phyloP scores from a whole-genome alignment of 35 echinoderm and acorn worm genomes.

The Stichopus chloronotus region DNA sequence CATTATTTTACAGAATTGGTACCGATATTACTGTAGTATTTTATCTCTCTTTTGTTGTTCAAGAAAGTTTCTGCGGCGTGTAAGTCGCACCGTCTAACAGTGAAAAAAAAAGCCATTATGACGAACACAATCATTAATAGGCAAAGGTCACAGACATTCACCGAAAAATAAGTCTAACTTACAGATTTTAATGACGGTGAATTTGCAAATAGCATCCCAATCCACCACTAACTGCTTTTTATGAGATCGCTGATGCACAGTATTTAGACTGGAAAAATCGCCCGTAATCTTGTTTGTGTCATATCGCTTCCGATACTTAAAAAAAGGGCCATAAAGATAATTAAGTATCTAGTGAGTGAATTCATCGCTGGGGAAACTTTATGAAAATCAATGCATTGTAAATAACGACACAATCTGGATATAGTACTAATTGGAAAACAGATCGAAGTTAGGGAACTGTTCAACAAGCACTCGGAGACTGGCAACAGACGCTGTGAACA shows the following conservation, averaged over 20 bases:
- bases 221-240: background rate
- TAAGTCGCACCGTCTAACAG: no score
- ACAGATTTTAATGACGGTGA: background rate
- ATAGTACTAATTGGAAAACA: constrained; percentile 37
- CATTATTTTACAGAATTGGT: no score
- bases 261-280: constrained; percentile 35
- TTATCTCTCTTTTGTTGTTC: no score
- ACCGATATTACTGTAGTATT: no score
- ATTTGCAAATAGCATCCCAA: background rate
- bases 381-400: constrained; percentile 48
- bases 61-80: no score
- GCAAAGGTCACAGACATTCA: background rate
- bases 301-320: constrained; percentile 17
- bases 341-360: constrained; percentile 45
- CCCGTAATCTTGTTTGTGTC: constrained; percentile 49
- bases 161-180: background rate
- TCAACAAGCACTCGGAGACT: constrained; percentile 27
- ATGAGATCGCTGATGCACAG: background rate
- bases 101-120: no score
- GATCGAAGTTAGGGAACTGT: constrained; percentile 32
- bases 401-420: constrained; percentile 41
- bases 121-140: background rate
- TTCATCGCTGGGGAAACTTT: constrained; percentile 30
- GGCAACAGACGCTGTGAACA: background rate
- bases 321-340: constrained; percentile 44